Base-by-base conservation (phyloP, 1,140 invertebrate species). In the Plectrocnemia conspersa region DNA sequence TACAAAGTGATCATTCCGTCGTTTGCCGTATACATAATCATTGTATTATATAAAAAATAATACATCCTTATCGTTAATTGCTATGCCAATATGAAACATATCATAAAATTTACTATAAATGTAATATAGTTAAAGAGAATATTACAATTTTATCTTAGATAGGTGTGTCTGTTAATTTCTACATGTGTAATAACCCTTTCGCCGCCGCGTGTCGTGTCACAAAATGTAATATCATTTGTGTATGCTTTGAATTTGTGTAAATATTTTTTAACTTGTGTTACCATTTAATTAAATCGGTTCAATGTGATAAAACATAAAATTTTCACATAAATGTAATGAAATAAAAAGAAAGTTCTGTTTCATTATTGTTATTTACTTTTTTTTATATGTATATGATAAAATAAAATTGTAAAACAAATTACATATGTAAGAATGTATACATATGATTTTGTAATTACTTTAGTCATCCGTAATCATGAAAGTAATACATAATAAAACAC, bases 401-500 rank as follows among this genome's bases (percentile, higher is more conserved):
- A 55, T 40, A 15, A 56, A 47, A 52, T 27, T 56, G 36, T 23
- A 44, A 40, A 45, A 48, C 13, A 22, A 19, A 48, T 33, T 47
- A 52, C 27, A 38, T 33, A 56, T 47, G 53, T 60, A 54, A 60
- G 54, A 42, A 56, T 42, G n/a, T n/a, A n/a, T n/a, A n/a, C n/a
- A n/a, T n/a, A n/a, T 33, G 38, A 55, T 54, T 6, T 38, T 40
- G 53, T 23, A 52, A 23, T 46, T 47, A 32, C 27, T n/a, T 54
- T 57, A 57, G 55, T 46, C 42, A 35, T 57, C 50, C 59, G 54
- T 61, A 54, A 61, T 61, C 50, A 45, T 48, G 57, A 42, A 53
- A 18, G 49, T 47, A 49, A 54, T 61, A 57, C 55, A n/a, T n/a
- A 61, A 57, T 61, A 61, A 61, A 56, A 52, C 13, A 56, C 49